Percentiles rank a stretch among this genome's conserved stretches.
phyloP scores from a whole-genome alignment of 2,113 vertebrate species.

The Semnopithecus entellus region DNA sequence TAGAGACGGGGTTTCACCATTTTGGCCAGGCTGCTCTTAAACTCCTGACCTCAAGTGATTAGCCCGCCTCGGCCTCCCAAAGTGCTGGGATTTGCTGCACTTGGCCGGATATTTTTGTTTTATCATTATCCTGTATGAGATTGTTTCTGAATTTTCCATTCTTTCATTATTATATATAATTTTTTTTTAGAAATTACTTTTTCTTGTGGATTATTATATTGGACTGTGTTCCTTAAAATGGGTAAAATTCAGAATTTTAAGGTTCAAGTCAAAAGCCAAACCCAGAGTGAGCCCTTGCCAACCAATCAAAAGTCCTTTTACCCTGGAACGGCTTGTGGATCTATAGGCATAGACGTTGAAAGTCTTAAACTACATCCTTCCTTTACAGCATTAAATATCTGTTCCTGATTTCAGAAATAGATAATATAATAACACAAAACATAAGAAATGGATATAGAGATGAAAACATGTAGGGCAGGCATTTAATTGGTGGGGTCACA shows the following conservation, averaged over 20 bases:
- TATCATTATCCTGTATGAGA: not conserved
- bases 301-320: slow-evolving; percentile 1
- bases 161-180: not conserved
- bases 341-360: not conserved
- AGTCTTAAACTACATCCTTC: not conserved
- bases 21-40: too few relatives aligned
- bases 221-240: slow-evolving; percentile 23
- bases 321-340: not conserved
- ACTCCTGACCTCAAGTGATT: too few relatives aligned
- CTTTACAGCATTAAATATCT: slow-evolving; percentile 1
- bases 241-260: slow-evolving; percentile 9
- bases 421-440: not conserved
- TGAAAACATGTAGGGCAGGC: not conserved
- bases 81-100: too few relatives aligned
- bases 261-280: slow-evolving; percentile 14
- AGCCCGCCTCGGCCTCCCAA: too few relatives aligned
- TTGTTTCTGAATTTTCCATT: slow-evolving; percentile 3
- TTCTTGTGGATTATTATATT: slow-evolving; percentile 46
- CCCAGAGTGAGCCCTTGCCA: not conserved
- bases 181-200: slow-evolving; percentile 38
- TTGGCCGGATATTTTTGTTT: not conserved
- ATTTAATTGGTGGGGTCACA: not conserved
- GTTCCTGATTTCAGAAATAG: slow-evolving; percentile 30
- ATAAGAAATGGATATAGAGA: not conserved
- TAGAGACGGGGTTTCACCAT: too few relatives aligned